phyloP scores from a whole-genome alignment of 2,888 invertebrate genomes.

The Lithophane semibrunnea region DNA sequence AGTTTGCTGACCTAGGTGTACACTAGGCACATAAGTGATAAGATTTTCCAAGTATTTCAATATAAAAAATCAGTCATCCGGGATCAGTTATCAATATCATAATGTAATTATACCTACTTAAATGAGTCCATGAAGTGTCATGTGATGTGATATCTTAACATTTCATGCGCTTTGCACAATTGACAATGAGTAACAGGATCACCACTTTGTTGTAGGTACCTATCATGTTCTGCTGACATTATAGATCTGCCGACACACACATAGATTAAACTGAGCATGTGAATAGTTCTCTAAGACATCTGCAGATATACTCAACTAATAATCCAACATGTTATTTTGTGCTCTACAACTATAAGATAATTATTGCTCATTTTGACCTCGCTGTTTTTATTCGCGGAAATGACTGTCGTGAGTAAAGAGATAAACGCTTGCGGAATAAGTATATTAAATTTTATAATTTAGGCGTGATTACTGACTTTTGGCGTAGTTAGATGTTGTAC shows the following conservation, averaged over 20 bases:
- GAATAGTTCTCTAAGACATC: background rate
- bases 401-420: background rate
- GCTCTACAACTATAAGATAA: background rate
- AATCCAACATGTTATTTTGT: background rate
- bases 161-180: slow-evolving; percentile 16
- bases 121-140: background rate
- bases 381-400: slow-evolving; percentile 20
- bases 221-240: slow-evolving; percentile 11
- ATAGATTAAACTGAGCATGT: background rate
- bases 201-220: background rate
- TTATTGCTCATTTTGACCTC: slow-evolving; percentile 18
- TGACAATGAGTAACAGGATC: background rate
- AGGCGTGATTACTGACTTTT: background rate
- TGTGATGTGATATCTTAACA: slow-evolving; percentile 4
- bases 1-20: slow-evolving; percentile 24
- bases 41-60: slow-evolving; percentile 27
- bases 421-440: slow-evolving; percentile 1
- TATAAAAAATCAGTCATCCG: background rate
- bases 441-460: background rate
- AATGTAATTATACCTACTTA: background rate
- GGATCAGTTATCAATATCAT: background rate
- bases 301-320: background rate
- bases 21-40: background rate
- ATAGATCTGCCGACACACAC: background rate
- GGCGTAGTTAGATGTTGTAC: background rate